Base-by-base conservation (phyloP, 2,888 invertebrate species). In the Drosophila differens region DNA sequence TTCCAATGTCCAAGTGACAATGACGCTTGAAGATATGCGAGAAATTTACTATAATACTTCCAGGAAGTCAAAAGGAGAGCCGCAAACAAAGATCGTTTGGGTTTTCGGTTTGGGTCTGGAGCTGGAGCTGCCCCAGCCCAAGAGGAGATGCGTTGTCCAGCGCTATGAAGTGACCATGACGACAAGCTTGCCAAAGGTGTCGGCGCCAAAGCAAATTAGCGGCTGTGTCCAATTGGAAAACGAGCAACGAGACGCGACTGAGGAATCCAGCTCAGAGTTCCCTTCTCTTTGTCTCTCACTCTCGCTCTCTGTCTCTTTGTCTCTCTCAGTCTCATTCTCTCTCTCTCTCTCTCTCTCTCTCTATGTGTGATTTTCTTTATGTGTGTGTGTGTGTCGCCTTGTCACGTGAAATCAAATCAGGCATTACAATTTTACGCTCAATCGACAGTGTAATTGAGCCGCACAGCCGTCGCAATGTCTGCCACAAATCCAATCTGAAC, bases 391-490 rank as follows among this genome's bases (percentile, higher is more conserved):
- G 54, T 58, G 78, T 79, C 75, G 79, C 75, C 70, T 83, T 91
- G 85, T 86, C 86, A 91, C 88, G 83, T 91, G 91, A 89, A 90
- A 85, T 91, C 87, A 89, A 91, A 84, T 91, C 89, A 90, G 85
- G 89, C 91, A 87, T 91, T 85, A 92, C 92, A 91, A 93, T 93
- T 93, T 93, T 83, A 93, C 91, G 93, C 93, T 91, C 92, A 93
- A 93, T 93, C 90, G 91, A 78, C 68, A 82, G 77, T 77, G 92
- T 91, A 92, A 93, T 93, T 92, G 92, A 93, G 92, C 92, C 91
- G 87, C 91, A 85, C 90, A 89, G 91, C 85, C 90, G 83, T 87
- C 84, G 62, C 67, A 63, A 68, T 76, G 88, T 89, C 90, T 85
- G 85, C 88, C 85, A 76, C 88, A 87, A 81, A 83, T 90, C 90